Evolutionary conservation across 1,140 invertebrate genomes (phyloP).

Genomic region (Apis cerana): DNA sequence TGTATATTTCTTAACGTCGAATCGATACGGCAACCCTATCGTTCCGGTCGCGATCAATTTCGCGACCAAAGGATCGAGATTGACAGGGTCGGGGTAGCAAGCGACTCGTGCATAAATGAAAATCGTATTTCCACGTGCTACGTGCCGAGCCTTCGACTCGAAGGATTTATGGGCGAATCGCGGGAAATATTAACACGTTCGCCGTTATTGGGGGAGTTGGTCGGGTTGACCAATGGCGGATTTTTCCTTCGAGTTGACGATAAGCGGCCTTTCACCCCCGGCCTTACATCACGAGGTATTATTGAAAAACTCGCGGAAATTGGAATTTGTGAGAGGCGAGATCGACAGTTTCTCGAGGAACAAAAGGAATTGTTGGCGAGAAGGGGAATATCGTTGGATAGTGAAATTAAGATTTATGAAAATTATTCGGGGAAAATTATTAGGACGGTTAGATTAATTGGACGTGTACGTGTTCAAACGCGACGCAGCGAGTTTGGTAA

Average conservation of each 20-base stretch:
- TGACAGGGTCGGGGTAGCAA: not conserved
- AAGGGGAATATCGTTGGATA: no score
- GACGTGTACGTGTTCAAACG: no score
- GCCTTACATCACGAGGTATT: not conserved
- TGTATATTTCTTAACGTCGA: no score
- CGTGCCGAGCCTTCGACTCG: constrained; percentile 14
- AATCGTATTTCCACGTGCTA: constrained; percentile 9
- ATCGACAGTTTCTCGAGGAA: not conserved
- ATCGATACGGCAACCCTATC: no score
- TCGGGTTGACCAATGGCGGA: not conserved
- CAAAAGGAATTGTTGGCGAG: no score
- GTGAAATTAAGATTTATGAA: no score
- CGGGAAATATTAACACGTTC: constrained; percentile 35
- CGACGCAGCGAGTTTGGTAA: no score
- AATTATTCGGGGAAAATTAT: no score
- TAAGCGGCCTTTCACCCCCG: constrained; percentile 17
- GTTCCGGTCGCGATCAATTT: not conserved
- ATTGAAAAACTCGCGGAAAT: constrained; percentile 29
- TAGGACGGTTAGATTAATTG: no score
- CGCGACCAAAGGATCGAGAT: not conserved
- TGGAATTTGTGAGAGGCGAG: not conserved
- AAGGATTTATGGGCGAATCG: constrained; percentile 34
- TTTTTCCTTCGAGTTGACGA: constrained; percentile 26
- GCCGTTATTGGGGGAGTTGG: not conserved
- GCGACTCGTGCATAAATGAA: not conserved